phyloP scores from a whole-genome alignment of 1,140 invertebrate species.

The Halesus radiatus region DNA sequence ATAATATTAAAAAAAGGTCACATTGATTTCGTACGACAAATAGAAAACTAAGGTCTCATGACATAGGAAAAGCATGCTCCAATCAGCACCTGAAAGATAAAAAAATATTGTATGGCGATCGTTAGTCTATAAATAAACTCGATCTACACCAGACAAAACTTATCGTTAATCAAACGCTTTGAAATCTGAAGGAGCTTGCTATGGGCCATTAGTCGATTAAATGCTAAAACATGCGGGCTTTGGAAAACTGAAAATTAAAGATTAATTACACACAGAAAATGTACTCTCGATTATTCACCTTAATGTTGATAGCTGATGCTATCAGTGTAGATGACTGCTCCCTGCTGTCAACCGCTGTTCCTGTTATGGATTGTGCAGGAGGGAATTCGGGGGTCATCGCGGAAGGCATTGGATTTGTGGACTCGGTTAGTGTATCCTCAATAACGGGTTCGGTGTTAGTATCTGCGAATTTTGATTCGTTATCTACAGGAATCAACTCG shows the following conservation, averaged over 20 bases:
- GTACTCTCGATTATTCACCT: slow-evolving; percentile 51
- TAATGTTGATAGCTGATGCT: slow-evolving; percentile 33
- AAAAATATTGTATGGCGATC: too few relatives aligned
- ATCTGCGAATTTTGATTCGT: slow-evolving; percentile 20
- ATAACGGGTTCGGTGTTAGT: slow-evolving; percentile 10
- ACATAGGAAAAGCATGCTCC: background rate
- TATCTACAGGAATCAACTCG: background rate
- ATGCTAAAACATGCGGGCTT: slow-evolving; percentile 32
- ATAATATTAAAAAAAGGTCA: too few relatives aligned
- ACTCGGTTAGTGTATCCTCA: slow-evolving; percentile 43
- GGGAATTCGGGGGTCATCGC: slow-evolving; percentile 33
- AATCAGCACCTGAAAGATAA: slow-evolving; percentile 5
- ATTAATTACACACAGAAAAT: slow-evolving; percentile 42
- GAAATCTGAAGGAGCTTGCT: background rate
- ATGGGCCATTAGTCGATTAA: slow-evolving; percentile 24
- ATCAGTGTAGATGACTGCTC: slow-evolving; percentile 30
- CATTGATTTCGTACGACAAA: too few relatives aligned
- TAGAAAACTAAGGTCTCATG: too few relatives aligned
- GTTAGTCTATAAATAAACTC: too few relatives aligned
- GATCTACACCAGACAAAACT: too few relatives aligned
- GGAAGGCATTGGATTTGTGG: slow-evolving; percentile 25
- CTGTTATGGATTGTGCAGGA: slow-evolving; percentile 51
- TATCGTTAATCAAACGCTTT: too few relatives aligned
- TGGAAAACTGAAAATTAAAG: slow-evolving; percentile 24
- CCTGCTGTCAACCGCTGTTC: slow-evolving; percentile 34